A percentile compares a stretch with the other conserved stretches of the same genome.
Conservation (phyloP, 2,113 vertebrate species). For the Menura novaehollandiae region DNA sequence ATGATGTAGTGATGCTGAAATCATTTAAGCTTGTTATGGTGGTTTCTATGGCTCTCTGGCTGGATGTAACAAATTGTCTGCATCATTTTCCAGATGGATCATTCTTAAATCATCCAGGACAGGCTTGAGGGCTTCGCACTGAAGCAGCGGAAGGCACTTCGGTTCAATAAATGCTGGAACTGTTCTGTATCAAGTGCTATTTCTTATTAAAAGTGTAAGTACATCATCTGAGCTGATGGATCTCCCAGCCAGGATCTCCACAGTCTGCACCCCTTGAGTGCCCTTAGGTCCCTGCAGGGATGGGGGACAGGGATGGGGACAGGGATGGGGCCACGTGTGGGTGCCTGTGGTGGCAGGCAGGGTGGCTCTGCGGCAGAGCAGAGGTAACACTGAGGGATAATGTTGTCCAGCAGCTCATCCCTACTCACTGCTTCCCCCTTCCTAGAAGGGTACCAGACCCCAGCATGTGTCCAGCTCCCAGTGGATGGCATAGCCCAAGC, state of each 20-base stretch:
- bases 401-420: neutral
- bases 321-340: rapidly evolving
- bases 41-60: conserved; percentile 60
- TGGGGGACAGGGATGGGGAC: neutral
- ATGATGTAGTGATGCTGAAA: conserved; percentile 45
- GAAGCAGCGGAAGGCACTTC: neutral
- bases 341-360: neutral
- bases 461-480: rapidly evolving
- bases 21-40: conserved; percentile 45
- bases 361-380: rapidly evolving
- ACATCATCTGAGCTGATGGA: neutral
- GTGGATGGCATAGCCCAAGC: rapidly evolving
- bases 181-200: neutral
- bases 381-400: neutral
- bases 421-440: neutral
- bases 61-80: conserved; percentile 51
- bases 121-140: conserved; percentile 15
- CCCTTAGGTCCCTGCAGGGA: neutral
- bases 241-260: neutral
- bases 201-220: conserved; percentile 38
- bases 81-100: conserved; percentile 63
- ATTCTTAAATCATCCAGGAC: conserved; percentile 53
- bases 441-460: neutral
- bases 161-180: conserved; percentile 38
- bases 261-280: neutral